Conservation (phyloP, 2,797 vertebrate genomes). For the Parambassis ranga region DNA sequence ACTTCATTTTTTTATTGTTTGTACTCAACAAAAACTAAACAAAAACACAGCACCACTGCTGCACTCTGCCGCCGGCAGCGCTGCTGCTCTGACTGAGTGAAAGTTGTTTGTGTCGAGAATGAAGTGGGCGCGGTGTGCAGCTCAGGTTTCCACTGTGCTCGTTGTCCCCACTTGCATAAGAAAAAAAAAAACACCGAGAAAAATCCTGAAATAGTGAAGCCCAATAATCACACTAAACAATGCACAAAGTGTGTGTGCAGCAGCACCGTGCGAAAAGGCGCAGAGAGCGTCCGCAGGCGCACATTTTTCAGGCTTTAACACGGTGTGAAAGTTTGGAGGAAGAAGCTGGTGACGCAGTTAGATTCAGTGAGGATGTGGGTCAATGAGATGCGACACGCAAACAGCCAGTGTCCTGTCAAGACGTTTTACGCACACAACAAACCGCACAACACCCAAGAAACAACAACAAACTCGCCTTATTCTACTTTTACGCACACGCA, state of each 20-base stretch:
- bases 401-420: constrained; percentile 16
- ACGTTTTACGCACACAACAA: not conserved
- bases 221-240: accelerated
- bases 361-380: constrained; percentile 51
- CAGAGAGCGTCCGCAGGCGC: no score
- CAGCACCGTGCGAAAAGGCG: no score
- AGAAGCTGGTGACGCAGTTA: constrained; percentile 53
- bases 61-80: accelerated
- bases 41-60: no score
- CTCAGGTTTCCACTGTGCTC: constrained; percentile 53
- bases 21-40: no score
- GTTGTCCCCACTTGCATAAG: not conserved
- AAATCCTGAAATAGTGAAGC: not conserved
- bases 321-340: not conserved
- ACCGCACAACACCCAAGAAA: no score
- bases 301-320: no score
- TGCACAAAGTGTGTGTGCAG: not conserved
- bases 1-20: no score
- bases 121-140: constrained; percentile 69
- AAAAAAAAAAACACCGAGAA: constrained; percentile 3
- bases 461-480: not conserved
- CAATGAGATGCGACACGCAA: constrained; percentile 66
- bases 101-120: constrained; percentile 71
- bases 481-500: no score
- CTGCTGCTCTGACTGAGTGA: constrained; percentile 28